Conservation (phyloP, 2,113 vertebrate genomes). For the Condylura cristata region DNA sequence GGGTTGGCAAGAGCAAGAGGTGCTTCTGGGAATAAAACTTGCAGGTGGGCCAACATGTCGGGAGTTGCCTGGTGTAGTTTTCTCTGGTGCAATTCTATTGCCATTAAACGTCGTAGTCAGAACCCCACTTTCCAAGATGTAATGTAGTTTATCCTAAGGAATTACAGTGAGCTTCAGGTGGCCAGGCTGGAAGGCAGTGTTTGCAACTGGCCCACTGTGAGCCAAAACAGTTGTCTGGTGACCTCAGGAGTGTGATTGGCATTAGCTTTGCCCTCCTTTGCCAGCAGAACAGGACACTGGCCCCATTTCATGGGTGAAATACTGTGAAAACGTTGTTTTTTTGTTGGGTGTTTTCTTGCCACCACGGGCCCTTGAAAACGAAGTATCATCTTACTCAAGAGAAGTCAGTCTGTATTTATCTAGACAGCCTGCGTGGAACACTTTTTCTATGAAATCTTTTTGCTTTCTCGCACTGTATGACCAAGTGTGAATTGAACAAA, state of each 20-base stretch:
- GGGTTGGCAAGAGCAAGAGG: not conserved
- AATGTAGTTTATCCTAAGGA: slow-evolving; percentile 4
- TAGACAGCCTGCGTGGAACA: too few species aligned
- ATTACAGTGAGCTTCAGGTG: not conserved
- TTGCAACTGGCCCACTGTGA: not conserved
- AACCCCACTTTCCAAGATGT: not conserved
- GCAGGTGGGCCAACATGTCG: slow-evolving; percentile 34
- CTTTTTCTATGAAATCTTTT: not conserved
- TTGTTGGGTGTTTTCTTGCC: not conserved
- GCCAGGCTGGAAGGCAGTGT: not conserved
- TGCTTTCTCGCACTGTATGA: not conserved
- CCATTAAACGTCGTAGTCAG: slow-evolving; percentile 46
- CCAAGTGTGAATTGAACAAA: not conserved
- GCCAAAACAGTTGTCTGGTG: not conserved
- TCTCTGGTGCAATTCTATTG: slow-evolving; percentile 47
- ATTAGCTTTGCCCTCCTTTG: not conserved
- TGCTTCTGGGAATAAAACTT: not conserved
- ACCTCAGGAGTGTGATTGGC: not conserved
- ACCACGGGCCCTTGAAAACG: not conserved
- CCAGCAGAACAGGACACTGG: not conserved
- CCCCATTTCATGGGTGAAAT: not conserved
- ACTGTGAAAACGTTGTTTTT: not conserved
- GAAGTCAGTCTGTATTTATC: not conserved
- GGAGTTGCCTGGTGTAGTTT: slow-evolving; percentile 58
- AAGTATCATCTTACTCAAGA: not conserved